Evolutionary conservation across 2,113 vertebrate genomes (phyloP).

Genomic region (Odocoileus virginianus): DNA sequence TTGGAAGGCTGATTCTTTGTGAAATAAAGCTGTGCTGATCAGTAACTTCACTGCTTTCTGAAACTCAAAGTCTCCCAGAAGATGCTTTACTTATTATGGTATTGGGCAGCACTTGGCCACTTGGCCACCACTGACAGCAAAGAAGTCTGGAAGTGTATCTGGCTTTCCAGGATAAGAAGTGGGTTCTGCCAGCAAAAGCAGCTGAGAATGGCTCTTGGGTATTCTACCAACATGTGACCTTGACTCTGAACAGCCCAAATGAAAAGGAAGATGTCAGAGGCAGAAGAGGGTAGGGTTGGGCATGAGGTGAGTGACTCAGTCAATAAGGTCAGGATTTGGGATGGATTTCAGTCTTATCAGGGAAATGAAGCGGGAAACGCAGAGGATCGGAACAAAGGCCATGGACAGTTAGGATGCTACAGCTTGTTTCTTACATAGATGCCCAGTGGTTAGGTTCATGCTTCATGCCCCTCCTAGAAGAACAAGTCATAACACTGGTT

Average conservation of each 20-base stretch:
- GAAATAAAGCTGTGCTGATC: conserved; percentile 90
- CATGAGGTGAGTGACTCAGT: not conserved
- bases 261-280: not conserved
- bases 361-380: not conserved
- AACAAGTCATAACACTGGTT: fast-evolving
- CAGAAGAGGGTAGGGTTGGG: no score
- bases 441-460: not conserved
- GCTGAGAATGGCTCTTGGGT: not conserved
- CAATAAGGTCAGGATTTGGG: not conserved
- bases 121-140: not conserved
- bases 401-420: not conserved
- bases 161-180: not conserved
- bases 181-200: not conserved
- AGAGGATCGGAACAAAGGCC: not conserved
- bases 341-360: not conserved
- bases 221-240: fast-evolving
- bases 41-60: conserved; percentile 89
- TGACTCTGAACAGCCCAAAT: not conserved
- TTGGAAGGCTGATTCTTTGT: conserved; percentile 91
- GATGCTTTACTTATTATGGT: not conserved
- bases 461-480: not conserved
- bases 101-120: not conserved
- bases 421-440: not conserved
- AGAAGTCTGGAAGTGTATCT: not conserved
- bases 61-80: conserved; percentile 76